These are phyloP conservation scores for Euura lappo DNA, from an alignment of 1,140 invertebrate species.

Conservation along the genomic window DNA sequence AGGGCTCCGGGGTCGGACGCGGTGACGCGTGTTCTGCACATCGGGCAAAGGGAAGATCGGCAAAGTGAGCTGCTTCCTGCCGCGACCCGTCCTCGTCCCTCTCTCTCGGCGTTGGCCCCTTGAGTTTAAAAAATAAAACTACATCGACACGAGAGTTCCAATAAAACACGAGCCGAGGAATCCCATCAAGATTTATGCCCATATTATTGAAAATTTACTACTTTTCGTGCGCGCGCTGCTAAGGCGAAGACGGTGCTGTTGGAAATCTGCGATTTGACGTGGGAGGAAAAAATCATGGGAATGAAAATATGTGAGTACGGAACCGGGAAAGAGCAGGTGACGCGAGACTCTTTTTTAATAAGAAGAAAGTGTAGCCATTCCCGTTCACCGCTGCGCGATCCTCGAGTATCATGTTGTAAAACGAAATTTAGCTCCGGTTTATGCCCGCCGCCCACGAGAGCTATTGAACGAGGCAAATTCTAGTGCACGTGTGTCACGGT, in stretches of 20 bases:
- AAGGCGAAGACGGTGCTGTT: no score
- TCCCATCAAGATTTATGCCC: background rate
- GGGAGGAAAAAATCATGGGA: no score
- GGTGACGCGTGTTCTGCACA: constrained; percentile 60
- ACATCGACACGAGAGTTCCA: background rate
- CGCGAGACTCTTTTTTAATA: background rate
- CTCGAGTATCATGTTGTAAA: background rate
- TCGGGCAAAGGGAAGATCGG: constrained; percentile 60
- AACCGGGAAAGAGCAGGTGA: background rate
- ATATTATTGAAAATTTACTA: background rate
- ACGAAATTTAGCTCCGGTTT: background rate
- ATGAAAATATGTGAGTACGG: no score
- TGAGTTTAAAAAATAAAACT: background rate
- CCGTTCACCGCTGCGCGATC: background rate
- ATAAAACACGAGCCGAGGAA: background rate
- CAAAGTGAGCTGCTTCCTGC: constrained; percentile 46
- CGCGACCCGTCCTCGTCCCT: background rate
- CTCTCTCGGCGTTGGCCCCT: background rate
- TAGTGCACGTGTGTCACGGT: background rate
- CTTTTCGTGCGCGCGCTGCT: no score
- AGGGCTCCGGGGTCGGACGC: constrained; percentile 40
- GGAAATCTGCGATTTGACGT: no score
- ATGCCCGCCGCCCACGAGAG: background rate
- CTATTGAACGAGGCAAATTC: background rate
- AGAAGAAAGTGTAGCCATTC: background rate